phyloP scores from a whole-genome alignment of 2,888 invertebrate species.

The Melinaea marsaeus region DNA sequence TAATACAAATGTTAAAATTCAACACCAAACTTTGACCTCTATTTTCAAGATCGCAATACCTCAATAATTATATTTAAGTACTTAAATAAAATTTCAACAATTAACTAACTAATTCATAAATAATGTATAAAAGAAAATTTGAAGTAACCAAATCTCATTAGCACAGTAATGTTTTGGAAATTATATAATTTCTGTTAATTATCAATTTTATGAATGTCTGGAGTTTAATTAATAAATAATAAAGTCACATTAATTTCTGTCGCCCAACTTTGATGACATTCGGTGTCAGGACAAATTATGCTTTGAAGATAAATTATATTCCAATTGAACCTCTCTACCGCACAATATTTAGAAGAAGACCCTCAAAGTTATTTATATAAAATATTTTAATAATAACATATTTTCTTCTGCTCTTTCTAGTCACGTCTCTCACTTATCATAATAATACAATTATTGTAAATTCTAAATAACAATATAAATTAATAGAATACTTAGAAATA shows the following conservation, averaged over 20 bases:
- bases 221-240: constrained; percentile 27
- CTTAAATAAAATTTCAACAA: too few species aligned
- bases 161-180: background rate
- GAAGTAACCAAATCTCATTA: background rate
- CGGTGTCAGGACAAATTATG: constrained; percentile 31
- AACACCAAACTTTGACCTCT: too few species aligned
- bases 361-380: constrained; percentile 22
- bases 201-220: constrained; percentile 13
- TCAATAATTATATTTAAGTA: too few species aligned
- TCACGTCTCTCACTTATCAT: too few species aligned
- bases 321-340: constrained; percentile 28
- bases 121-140: background rate
- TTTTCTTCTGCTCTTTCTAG: too few species aligned
- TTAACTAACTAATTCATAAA: background rate
- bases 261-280: constrained; percentile 27
- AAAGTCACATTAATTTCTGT: constrained; percentile 31
- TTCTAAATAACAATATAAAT: too few species aligned
- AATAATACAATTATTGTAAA: too few species aligned
- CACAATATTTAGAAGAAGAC: constrained; percentile 20
- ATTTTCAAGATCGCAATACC: too few species aligned
- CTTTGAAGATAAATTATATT: constrained; percentile 27
- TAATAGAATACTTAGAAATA: too few species aligned
- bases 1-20: too few species aligned
- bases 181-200: constrained; percentile 7
- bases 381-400: too few species aligned